Percentiles rank a stretch among this genome's conserved stretches.
phyloP scores from a whole-genome alignment of 2,797 vertebrate species.

The Microtus obscurus region DNA sequence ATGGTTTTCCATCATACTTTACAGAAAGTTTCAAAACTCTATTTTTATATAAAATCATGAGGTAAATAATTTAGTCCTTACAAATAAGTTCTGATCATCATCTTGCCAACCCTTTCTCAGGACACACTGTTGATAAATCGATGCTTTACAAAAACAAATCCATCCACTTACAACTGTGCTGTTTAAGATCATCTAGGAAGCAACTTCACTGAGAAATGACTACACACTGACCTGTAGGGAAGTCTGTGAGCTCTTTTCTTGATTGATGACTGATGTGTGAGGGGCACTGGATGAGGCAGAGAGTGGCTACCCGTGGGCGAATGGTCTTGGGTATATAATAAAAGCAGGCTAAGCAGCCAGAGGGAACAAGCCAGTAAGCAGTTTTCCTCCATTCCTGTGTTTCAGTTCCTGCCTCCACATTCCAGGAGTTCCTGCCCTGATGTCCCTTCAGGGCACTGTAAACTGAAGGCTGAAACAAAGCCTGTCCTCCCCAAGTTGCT shows the following conservation, averaged over 20 bases:
- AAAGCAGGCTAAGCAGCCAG: no score
- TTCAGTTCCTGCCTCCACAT: not conserved
- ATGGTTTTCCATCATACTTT: constrained; percentile 4
- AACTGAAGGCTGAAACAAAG: not conserved
- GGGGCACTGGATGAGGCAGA: not conserved
- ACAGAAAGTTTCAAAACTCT: not conserved
- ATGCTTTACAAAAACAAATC: not conserved
- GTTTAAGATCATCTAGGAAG: not conserved
- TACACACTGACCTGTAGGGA: not conserved
- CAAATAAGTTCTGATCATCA: not conserved
- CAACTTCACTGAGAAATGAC: not conserved
- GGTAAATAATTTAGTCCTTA: constrained; percentile 28
- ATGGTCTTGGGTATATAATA: not conserved
- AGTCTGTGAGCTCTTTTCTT: not conserved
- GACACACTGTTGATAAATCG: not conserved
- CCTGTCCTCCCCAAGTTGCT: not conserved
- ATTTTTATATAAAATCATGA: constrained; percentile 43
- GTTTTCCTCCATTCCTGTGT: not conserved
- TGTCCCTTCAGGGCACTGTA: not conserved
- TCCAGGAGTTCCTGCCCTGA: not conserved
- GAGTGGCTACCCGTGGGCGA: not conserved
- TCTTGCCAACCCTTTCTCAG: not conserved
- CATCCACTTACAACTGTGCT: not conserved
- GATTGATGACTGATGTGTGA: not conserved
- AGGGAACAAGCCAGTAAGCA: not conserved